Base-by-base conservation (phyloP, 2,888 invertebrate species). In the Spialia ferax region DNA sequence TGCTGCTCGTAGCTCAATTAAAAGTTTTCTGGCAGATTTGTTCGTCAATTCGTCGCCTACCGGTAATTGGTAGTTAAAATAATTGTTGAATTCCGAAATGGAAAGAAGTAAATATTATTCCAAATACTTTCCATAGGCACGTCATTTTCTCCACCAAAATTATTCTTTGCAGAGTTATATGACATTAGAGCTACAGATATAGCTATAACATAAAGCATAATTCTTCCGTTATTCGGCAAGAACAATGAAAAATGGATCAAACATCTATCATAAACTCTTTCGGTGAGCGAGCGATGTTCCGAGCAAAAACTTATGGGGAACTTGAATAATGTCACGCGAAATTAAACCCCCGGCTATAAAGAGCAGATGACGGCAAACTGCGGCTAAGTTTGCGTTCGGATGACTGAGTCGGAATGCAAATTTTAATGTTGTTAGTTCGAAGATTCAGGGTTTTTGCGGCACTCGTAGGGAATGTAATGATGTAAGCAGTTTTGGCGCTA, bases 241-340 rank as follows among this genome's bases (percentile, higher is more conserved):
- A 62, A 62, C 67, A 84, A 91, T 91, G 88, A 91, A 91, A 90
- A 88, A 91, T 88, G 87, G 81, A 91, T 91, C 87, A 87, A 80
- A 81, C 85, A 89, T 89, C 87, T 85, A 91, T 91, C 91, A 89
- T 79, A 87, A 87, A 88, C 87, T 89, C 87, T 83, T 88, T 85
- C 77, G 74, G 60, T 56, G 61, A 45, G 32, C 48, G 61, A 62
- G 77, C 75, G 72, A 75, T 72, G 71, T 75, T 71, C 71, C 79
- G 79, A 81, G 79, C 82, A 88, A 91, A 91, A 91, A 91, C 86
- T 89, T 87, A 82, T 82, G 78, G 83, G 80, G 75, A 75, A 77
- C 79, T 83, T 91, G 91, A 91, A 87, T 90, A 91, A 92, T 90
- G 91, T 90, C 86, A 83, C 80, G 79, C 87, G 88, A 88, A 92